phyloP scores from a whole-genome alignment of 2,888 invertebrate species.

The Xestia rhomboidea region DNA sequence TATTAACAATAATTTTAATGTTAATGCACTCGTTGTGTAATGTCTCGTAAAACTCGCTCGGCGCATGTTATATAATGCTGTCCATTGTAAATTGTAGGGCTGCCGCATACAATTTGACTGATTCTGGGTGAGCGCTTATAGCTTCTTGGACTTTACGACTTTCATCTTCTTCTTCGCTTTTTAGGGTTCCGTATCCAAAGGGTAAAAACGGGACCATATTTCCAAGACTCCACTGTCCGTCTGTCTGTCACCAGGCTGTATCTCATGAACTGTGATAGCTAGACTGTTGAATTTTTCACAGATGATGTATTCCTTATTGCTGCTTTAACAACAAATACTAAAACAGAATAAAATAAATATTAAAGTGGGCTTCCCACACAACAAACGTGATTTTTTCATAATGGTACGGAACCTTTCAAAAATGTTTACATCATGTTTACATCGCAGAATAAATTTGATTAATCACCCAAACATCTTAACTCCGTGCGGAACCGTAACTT shows the following conservation, averaged over 20 bases:
- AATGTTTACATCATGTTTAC: not conserved
- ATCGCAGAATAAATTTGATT: not conserved
- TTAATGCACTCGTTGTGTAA: slow-evolving; percentile 48
- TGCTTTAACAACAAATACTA: no score
- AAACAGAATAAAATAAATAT: no score
- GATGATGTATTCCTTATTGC: no score
- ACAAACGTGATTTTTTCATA: no score
- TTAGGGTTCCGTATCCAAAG: no score
- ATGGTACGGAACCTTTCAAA: no score
- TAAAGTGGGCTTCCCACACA: no score
- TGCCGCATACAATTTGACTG: slow-evolving; percentile 22
- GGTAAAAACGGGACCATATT: no score
- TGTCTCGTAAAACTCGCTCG: slow-evolving; percentile 51
- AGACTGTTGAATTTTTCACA: no score
- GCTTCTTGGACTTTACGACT: not conserved
- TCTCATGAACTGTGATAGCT: no score
- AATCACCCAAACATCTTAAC: not conserved
- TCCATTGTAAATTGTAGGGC: slow-evolving; percentile 48
- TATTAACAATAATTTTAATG: slow-evolving; percentile 49
- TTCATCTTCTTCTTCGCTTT: not conserved
- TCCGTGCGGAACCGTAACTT: not conserved
- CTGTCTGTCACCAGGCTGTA: no score
- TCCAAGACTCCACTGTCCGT: no score
- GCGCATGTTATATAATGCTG: slow-evolving; percentile 39
- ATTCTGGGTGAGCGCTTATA: not conserved